Conservation (phyloP, 2,113 vertebrate species). For the Arvicanthis niloticus region DNA sequence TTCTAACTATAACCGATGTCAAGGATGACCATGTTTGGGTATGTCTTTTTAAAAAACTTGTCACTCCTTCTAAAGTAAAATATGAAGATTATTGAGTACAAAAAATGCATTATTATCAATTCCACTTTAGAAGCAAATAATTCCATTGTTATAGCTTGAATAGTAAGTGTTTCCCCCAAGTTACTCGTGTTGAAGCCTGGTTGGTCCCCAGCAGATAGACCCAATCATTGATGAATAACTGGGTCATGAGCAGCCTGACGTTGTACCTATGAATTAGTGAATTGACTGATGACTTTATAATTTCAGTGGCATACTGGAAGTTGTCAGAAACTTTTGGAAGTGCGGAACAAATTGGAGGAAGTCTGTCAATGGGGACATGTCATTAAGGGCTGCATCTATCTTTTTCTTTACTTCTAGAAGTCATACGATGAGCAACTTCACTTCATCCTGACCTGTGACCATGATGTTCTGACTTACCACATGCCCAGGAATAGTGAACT, state of each 20-base stretch:
- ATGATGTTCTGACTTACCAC: neutral
- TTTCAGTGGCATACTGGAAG: neutral
- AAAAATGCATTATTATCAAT: neutral
- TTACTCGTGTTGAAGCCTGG: neutral
- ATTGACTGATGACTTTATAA: neutral
- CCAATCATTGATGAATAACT: neutral
- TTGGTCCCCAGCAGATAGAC: neutral
- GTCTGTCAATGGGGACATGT: neutral
- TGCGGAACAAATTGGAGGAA: neutral
- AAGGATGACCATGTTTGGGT: neutral
- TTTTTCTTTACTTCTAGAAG: neutral
- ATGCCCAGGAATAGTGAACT: neutral
- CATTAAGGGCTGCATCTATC: neutral
- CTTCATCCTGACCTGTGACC: neutral
- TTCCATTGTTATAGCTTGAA: neutral
- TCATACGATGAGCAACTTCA: neutral
- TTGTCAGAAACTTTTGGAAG: neutral
- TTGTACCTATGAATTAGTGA: neutral
- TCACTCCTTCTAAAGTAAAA: constrained; percentile 15
- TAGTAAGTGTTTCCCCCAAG: neutral
- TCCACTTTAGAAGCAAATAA: constrained; percentile 31
- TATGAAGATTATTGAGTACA: constrained; percentile 7
- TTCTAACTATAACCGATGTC: neutral
- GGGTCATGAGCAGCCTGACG: neutral
- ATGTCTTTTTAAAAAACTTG: neutral